Base-by-base conservation (phyloP, 2,113 vertebrate species). In the Aptenodytes patagonicus region DNA sequence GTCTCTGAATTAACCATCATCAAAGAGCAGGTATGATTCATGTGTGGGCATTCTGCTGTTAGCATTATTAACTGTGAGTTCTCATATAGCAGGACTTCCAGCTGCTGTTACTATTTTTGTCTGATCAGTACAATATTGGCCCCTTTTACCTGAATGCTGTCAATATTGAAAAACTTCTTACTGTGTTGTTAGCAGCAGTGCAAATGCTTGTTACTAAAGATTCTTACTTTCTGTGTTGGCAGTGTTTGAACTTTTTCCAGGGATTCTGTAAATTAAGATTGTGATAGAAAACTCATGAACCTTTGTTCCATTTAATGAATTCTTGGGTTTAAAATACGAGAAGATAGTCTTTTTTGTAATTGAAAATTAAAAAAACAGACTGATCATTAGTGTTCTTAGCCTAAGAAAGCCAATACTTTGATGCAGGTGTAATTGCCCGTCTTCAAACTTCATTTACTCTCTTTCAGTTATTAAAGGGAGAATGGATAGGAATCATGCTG, bases 1-100 rank as follows among this genome's bases (percentile, higher is more conserved):
- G 98, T 99, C 83, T 99, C 98, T 22, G 99, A 99, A 95, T 97
- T 99, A 80, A 98, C 98, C 5, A 99, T 99, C 95, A 98, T 99
- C 97, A 99, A 98, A 97, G 99, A 99, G 83, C 99, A 99, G 98
- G 98, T 98, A 96, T 20, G 58, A 32, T 79, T 62, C 15, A 20
- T 25, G 6, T 28, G 19, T 46, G 3, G 11, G 10, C 24, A 14
- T 61, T 47, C 13, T 71, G 57, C 40, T 83, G 16, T 46, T 75
- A 90, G 49, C 18, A 22, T 36, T 62, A 52, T 38, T 58, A 36
- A 65, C 42, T 68, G 18, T 70, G 61, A 61, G 21, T 49, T 84
- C 62, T 89, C 10, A 2, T 55, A 7, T 36, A 61, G 31, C 29
- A 46, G 29, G 34, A 11, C 25, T 76, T 55, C 46, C 29, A 58